A percentile compares a stretch with the other conserved stretches of the same genome.
Conservation (phyloP, 2,113 vertebrate species). For the Maccullochella peelii region DNA sequence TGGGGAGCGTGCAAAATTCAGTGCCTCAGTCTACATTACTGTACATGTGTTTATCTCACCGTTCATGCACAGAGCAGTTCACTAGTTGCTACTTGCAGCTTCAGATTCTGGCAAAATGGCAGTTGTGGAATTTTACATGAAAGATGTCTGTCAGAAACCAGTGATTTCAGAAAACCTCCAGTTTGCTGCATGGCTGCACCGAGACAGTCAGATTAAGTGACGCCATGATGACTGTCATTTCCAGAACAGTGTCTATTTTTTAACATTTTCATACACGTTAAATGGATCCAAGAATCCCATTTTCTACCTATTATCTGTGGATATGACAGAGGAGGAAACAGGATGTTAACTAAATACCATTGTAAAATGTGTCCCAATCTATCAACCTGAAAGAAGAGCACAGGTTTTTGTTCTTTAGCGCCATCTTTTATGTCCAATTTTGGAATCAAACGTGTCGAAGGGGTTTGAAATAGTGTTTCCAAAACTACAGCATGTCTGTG, state of each 20-base stretch:
- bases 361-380: not conserved
- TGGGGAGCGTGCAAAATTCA: not conserved
- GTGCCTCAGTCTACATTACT: not conserved
- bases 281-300: not conserved
- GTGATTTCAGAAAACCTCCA: constrained; percentile 29
- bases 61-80: not conserved
- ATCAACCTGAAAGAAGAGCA: not conserved
- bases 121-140: constrained; percentile 8
- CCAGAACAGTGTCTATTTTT: constrained; percentile 14
- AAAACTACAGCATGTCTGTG: not conserved
- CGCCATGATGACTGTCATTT: not conserved
- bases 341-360: not conserved
- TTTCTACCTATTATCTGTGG: not conserved
- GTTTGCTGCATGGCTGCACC: not conserved
- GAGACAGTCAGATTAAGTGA: not conserved
- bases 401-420: not conserved
- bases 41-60: not conserved
- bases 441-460: not conserved
- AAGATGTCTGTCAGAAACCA: constrained; percentile 16
- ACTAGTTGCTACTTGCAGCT: not conserved
- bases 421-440: not conserved
- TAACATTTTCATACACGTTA: not conserved
- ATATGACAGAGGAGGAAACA: not conserved
- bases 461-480: not conserved
- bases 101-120: constrained; percentile 1